Base-by-base conservation (phyloP, 2,113 vertebrate genomes). In the Eleginops maclovinus region DNA sequence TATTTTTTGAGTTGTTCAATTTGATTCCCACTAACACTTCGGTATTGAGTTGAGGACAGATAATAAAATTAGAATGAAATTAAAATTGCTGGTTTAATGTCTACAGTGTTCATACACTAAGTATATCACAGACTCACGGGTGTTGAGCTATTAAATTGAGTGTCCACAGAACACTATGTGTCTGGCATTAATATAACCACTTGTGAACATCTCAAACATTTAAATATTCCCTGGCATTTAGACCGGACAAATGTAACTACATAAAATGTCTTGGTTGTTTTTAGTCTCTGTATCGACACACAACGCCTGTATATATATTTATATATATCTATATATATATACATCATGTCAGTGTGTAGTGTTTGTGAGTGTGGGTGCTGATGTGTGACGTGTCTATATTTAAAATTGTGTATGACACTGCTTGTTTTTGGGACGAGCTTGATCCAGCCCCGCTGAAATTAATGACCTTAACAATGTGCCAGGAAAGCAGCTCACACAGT, bases 341-440 rank as follows among this genome's bases (percentile, higher is more conserved):
- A 55, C 76, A 75, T 74, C 19, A 44, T 4, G 46, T 26, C 2
- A 49, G 58, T 15, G 16, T 47, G 58, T 46, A 36, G 50, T 74
- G 62, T 50, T n/a, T 59, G 62, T n/a, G 62, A 4, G 24, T 15
- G 31, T 28, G 13, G 68, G 86, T 76, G 80, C 53, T 77, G 72
- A 82, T 65, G 64, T 76, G 74, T 4, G 17, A 56, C 22, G 12
- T 49, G 55, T 86, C 89, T 94, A 89, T 88, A 90, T 92, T 91
- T 91, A 87, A 88, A 74, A 44, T 36, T 64, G 61, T n/a, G 82
- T 71, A 65, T 82, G 54, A 81, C 75, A 84, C 43, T 7, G 53
- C 60, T 74, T 84, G 75, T 90, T 87, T 91, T 91, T 89, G 89
- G 83, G 81, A 75, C 9, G 21, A 60, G 60, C 80, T 77, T 64